phyloP scores from a whole-genome alignment of 2,113 vertebrate genomes.

The Tupaia chinensis region DNA sequence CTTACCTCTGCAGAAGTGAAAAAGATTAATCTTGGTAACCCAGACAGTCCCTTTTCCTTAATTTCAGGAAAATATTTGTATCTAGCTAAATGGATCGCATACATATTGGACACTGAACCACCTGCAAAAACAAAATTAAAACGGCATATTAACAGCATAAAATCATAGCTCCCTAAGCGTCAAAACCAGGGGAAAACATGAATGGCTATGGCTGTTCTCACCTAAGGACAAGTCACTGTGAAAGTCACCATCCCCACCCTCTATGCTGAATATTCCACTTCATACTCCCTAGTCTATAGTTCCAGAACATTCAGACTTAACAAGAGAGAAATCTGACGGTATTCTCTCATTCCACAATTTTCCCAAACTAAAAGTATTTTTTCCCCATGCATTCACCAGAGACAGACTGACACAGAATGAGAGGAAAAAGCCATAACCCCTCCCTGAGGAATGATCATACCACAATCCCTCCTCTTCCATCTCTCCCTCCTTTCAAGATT shows the following conservation, averaged over 20 bases:
- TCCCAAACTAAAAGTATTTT: background rate
- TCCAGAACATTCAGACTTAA: background rate
- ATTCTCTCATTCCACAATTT: background rate
- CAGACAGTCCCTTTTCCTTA: slow-evolving; percentile 91
- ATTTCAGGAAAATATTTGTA: slow-evolving; percentile 90
- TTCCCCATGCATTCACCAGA: no score
- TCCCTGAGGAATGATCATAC: no score
- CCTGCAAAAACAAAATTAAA: slow-evolving; percentile 85
- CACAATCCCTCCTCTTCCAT: no score
- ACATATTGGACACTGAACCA: slow-evolving; percentile 94
- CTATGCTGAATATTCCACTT: background rate
- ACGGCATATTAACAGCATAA: slow-evolving; percentile 35
- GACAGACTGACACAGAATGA: no score
- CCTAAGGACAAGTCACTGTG: background rate
- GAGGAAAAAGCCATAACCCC: no score
- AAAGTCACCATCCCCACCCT: background rate
- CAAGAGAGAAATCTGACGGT: background rate
- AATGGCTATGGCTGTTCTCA: background rate
- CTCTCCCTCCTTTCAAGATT: no score
- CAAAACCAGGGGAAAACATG: background rate
- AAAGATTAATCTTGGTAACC: slow-evolving; percentile 89
- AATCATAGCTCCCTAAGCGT: background rate
- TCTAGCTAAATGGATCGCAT: slow-evolving; percentile 92
- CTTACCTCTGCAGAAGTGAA: slow-evolving; percentile 93
- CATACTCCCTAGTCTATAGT: background rate